These are phyloP conservation scores for Alosa sapidissima DNA, from an alignment of 2,797 vertebrate species.

Conservation along the genomic window DNA sequence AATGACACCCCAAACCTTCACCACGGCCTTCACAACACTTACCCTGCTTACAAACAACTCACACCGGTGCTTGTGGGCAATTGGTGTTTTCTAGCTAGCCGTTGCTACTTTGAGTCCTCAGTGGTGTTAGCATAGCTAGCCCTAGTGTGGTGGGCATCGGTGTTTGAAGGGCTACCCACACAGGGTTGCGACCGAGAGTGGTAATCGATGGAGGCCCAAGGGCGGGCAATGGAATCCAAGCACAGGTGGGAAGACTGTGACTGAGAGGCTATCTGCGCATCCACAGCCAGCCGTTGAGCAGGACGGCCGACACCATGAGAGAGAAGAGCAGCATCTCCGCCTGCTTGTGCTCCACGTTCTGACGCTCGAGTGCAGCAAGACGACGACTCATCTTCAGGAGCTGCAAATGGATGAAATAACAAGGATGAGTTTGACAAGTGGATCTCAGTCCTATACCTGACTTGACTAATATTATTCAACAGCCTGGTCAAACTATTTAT, in stretches of 20 bases:
- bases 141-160: background rate
- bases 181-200: background rate
- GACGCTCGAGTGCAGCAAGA: slow-evolving; percentile 72
- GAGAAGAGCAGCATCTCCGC: slow-evolving; percentile 75
- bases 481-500: too few relatives aligned
- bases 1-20: background rate
- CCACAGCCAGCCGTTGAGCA: slow-evolving; percentile 83
- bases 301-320: slow-evolving; percentile 67
- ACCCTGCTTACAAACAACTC: background rate
- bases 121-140: slow-evolving; percentile 1
- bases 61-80: background rate
- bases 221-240: background rate
- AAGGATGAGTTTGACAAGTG: background rate
- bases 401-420: slow-evolving; percentile 58
- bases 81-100: background rate
- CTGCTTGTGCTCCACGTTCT: slow-evolving; percentile 61
- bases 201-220: background rate
- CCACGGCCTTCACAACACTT: background rate
- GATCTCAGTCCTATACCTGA: too few relatives aligned
- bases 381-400: slow-evolving; percentile 71
- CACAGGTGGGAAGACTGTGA: background rate
- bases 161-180: too few relatives aligned
- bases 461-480: too few relatives aligned
- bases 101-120: background rate
- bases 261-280: slow-evolving; percentile 65